A percentile compares a stretch with the other conserved stretches of the same genome.
These are phyloP conservation scores for Subanguina moxae DNA, from an alignment of 1,140 invertebrate species.

Conservation along the genomic window DNA sequence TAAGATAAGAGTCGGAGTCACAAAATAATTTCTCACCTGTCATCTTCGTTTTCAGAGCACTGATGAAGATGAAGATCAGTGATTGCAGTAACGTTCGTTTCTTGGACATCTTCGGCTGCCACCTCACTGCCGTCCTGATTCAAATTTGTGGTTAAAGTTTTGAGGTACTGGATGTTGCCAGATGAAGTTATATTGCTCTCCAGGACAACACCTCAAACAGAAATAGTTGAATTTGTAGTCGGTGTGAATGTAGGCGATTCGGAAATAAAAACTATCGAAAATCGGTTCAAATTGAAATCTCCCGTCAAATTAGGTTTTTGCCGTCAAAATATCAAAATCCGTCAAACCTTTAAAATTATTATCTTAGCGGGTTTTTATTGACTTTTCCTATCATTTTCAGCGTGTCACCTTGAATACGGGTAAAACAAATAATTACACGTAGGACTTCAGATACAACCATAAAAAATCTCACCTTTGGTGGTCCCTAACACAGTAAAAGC, in stretches of 20 bases:
- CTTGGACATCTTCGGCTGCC: no score
- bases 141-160: slow-evolving; percentile 1
- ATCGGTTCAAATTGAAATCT: no score
- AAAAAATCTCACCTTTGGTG: slow-evolving; percentile 21
- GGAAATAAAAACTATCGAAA: slow-evolving; percentile 20
- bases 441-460: not conserved
- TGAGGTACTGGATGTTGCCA: slow-evolving; percentile 26
- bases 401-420: no score
- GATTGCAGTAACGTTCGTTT: no score
- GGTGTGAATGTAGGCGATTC: slow-evolving; percentile 30
- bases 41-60: slow-evolving; percentile 23
- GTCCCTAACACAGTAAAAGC: slow-evolving; percentile 42
- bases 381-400: no score
- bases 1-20: slow-evolving; percentile 6
- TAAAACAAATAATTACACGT: not conserved
- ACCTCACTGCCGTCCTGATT: slow-evolving; percentile 20
- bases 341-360: no score
- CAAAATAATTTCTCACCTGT: slow-evolving; percentile 17
- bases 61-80: slow-evolving; percentile 26
- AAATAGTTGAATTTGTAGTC: no score
- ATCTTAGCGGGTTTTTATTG: no score
- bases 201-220: slow-evolving; percentile 20
- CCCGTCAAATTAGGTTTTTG: slow-evolving; percentile 3
- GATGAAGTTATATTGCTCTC: slow-evolving; percentile 35
- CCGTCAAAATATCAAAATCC: slow-evolving; percentile 8